Evolutionary conservation across 2,888 invertebrate species (phyloP).

Genomic region (Drosophila engyochracea): DNA sequence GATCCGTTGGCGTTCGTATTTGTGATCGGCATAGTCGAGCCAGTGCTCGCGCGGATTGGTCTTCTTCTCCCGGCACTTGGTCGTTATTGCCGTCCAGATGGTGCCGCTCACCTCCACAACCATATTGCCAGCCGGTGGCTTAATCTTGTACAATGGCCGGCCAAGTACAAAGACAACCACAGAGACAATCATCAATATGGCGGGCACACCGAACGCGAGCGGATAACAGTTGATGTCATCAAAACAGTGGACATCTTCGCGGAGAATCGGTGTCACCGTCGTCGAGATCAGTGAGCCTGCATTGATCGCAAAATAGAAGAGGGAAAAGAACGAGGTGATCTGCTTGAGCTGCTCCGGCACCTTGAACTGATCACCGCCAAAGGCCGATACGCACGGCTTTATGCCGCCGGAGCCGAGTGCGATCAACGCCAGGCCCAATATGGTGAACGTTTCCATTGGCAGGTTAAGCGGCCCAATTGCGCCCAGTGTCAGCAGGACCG

Average conservation of each 20-base stretch:
- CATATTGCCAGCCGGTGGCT: conserved; percentile 90
- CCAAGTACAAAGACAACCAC: conserved; percentile 91
- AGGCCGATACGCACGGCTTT: conserved; percentile 93
- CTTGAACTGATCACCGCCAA: conserved; percentile 93
- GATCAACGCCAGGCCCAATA: conserved; percentile 89
- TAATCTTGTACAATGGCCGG: conserved; percentile 88
- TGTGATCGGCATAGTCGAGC: conserved; percentile 93
- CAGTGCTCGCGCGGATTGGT: conserved; percentile 90
- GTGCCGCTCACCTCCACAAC: conserved; percentile 89
- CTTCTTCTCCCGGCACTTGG: conserved; percentile 83
- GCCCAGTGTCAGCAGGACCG: conserved; percentile 88
- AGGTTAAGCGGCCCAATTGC: conserved; percentile 87
- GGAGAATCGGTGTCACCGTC: conserved; percentile 90
- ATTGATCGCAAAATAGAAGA: conserved; percentile 90
- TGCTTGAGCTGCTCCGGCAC: conserved; percentile 88
- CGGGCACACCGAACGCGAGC: conserved; percentile 92
- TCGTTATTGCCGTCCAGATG: conserved; percentile 87
- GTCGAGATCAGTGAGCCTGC: conserved; percentile 91
- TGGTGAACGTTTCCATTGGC: conserved; percentile 86
- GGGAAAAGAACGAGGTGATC: conserved; percentile 90
- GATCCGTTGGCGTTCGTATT: conserved; percentile 90
- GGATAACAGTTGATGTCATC: conserved; percentile 89
- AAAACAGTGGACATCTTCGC: conserved; percentile 89
- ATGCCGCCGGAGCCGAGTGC: conserved; percentile 93
- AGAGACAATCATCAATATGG: conserved; percentile 84